Percentiles rank a stretch among this genome's conserved stretches.
phyloP scores from a whole-genome alignment of 2,113 vertebrate genomes.

The Melanerpes formicivorus region DNA sequence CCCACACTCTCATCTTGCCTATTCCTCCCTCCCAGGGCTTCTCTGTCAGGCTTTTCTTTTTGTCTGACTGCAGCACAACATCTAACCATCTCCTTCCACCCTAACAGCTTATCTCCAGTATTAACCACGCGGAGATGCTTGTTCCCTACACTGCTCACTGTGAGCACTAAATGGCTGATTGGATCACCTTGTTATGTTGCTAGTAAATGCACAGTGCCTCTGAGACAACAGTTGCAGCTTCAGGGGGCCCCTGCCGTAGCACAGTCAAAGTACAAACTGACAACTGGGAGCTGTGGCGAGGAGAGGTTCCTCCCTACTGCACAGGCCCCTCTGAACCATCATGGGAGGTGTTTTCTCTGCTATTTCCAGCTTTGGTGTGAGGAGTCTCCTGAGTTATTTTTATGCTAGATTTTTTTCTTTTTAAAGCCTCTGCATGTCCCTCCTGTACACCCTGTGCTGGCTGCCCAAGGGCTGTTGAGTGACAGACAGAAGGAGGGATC shows the following conservation, averaged over 20 bases:
- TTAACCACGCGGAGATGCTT: neutral
- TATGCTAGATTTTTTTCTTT: neutral
- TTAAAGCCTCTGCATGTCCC: neutral
- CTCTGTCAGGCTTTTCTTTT: neutral
- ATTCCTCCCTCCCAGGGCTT: neutral
- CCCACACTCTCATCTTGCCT: neutral
- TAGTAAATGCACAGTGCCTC: neutral
- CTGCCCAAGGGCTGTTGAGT: conserved; percentile 11
- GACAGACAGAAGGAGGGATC: conserved; percentile 5
- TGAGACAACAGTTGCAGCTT: neutral
- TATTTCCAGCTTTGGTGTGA: conserved; percentile 61
- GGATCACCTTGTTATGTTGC: neutral
- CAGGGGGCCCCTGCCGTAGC: neutral
- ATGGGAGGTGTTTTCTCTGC: conserved; percentile 50
- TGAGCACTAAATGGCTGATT: neutral
- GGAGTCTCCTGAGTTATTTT: conserved; percentile 62
- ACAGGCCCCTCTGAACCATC: neutral
- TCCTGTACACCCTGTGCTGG: conserved; percentile 48
- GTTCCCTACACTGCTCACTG: fast-evolving
- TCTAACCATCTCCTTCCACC: neutral
- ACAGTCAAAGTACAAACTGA: neutral
- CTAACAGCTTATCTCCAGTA: neutral
- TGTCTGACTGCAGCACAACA: fast-evolving
- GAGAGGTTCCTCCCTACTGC: neutral
- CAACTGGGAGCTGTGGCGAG: neutral